phyloP scores from a whole-genome alignment of 1,140 invertebrate genomes.

The Neodiprion pinetum region DNA sequence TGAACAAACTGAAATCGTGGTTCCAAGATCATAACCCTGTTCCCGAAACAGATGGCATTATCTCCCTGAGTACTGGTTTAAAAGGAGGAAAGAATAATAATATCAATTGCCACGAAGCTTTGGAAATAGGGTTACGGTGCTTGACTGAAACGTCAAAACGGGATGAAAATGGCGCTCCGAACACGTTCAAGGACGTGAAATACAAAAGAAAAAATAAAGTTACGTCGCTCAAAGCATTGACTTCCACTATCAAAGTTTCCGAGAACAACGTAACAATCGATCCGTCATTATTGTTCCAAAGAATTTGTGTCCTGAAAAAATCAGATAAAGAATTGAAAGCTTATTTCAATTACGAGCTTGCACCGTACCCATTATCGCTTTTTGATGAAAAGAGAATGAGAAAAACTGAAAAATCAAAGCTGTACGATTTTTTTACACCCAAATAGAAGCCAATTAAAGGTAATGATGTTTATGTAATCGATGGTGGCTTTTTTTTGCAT shows the following conservation, averaged over 20 bases:
- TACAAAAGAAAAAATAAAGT: slow-evolving; percentile 32
- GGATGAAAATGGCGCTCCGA: background rate
- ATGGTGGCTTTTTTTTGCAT: background rate
- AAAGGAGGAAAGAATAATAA: slow-evolving; percentile 15
- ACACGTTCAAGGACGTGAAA: slow-evolving; percentile 22
- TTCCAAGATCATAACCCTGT: slow-evolving; percentile 37
- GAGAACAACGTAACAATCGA: slow-evolving; percentile 45
- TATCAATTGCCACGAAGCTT: slow-evolving; percentile 39
- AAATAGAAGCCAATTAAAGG: background rate
- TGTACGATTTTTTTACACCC: slow-evolving; percentile 41
- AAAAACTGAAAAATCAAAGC: slow-evolving; percentile 49
- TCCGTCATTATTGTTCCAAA: slow-evolving; percentile 36
- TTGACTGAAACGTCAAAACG: slow-evolving; percentile 26
- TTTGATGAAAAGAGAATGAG: slow-evolving; percentile 54
- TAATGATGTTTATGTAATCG: background rate
- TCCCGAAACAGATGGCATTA: slow-evolving; percentile 36
- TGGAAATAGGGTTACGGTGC: slow-evolving; percentile 36
- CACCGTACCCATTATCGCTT: slow-evolving; percentile 49
- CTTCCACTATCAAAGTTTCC: slow-evolving; percentile 37
- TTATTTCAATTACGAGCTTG: slow-evolving; percentile 53
- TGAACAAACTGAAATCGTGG: slow-evolving; percentile 32
- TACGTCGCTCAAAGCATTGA: slow-evolving; percentile 27
- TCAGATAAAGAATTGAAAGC: slow-evolving; percentile 44
- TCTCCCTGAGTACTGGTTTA: slow-evolving; percentile 42
- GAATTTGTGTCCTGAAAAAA: slow-evolving; percentile 41